Evolutionary conservation across 2,797 vertebrate species (phyloP).

Genomic region (Pampus argenteus): DNA sequence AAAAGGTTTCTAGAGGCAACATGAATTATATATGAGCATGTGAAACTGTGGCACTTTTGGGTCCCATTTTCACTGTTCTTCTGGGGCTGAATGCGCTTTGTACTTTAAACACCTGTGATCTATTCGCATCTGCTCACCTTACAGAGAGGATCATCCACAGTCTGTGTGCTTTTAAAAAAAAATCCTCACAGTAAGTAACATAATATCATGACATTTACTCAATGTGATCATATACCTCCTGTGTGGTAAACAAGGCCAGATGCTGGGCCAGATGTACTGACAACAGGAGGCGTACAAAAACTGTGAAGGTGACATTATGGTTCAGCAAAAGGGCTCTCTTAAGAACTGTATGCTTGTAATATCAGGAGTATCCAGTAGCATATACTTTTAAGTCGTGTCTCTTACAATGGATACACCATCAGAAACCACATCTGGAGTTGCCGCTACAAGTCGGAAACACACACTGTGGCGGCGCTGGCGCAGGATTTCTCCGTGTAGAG

Average conservation of each 20-base stretch:
- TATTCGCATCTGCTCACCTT: slow-evolving; percentile 75
- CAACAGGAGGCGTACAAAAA: slow-evolving; percentile 65
- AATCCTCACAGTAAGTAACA: slow-evolving; percentile 69
- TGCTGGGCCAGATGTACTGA: slow-evolving; percentile 75
- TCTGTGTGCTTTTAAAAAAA: slow-evolving; percentile 37
- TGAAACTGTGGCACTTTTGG: slow-evolving; percentile 69
- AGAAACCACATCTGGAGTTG: slow-evolving; percentile 41
- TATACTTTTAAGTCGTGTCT: slow-evolving; percentile 29
- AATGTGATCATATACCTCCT: slow-evolving; percentile 73
- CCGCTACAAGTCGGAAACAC: slow-evolving; percentile 17
- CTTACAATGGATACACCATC: slow-evolving; percentile 18
- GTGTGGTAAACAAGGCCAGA: slow-evolving; percentile 76
- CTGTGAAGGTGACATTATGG: slow-evolving; percentile 71
- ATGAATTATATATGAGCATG: slow-evolving; percentile 79
- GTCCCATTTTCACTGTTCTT: slow-evolving; percentile 66
- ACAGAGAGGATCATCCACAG: slow-evolving; percentile 45
- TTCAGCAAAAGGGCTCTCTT: slow-evolving; percentile 54
- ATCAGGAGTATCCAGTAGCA: slow-evolving; percentile 31
- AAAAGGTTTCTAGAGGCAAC: slow-evolving; percentile 50
- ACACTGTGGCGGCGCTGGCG: background rate
- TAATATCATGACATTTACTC: slow-evolving; percentile 78
- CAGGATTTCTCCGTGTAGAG: slow-evolving; percentile 13
- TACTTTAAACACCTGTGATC: slow-evolving; percentile 73
- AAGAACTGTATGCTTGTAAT: slow-evolving; percentile 26
- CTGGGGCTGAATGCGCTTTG: slow-evolving; percentile 65